phyloP scores from a whole-genome alignment of 35 echinoderm and acorn worm species.

The Diadema setosum region DNA sequence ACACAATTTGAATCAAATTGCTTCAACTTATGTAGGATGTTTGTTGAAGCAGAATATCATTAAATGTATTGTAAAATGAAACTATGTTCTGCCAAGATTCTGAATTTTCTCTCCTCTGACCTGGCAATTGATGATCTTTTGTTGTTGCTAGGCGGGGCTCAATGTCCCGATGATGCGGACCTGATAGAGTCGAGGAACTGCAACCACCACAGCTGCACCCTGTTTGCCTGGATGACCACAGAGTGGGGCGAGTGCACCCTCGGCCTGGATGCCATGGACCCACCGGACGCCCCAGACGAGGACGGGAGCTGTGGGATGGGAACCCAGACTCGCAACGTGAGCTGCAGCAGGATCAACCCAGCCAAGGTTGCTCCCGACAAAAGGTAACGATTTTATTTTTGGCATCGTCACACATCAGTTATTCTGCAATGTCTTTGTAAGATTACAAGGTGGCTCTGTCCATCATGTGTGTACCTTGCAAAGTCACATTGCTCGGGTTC shows the following conservation, averaged over 20 bases:
- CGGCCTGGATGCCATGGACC: neutral
- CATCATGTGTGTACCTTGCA: too few species aligned
- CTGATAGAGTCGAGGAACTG: conserved; percentile 49
- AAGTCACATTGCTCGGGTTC: too few species aligned
- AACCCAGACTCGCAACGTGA: conserved; percentile 43
- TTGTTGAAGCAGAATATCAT: too few species aligned
- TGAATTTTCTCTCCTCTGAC: neutral
- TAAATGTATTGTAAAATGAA: too few species aligned
- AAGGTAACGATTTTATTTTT: too few species aligned
- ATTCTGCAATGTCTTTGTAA: neutral
- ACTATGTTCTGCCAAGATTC: neutral
- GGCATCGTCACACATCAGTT: too few species aligned
- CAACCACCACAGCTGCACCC: conserved; percentile 74
- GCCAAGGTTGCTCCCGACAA: conserved; percentile 62
- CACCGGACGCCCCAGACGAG: neutral
- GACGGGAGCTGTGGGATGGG: conserved; percentile 61
- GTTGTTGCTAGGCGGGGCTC: conserved; percentile 22
- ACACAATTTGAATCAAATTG: too few species aligned
- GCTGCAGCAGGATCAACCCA: conserved; percentile 51
- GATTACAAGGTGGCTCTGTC: too few species aligned
- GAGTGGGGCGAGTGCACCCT: conserved; percentile 61
- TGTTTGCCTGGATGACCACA: conserved; percentile 71
- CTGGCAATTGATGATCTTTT: neutral
- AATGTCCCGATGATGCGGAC: conserved; percentile 51
- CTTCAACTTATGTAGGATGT: too few species aligned